phyloP scores from a whole-genome alignment of 2,888 invertebrate genomes.

The Lobophora halterata region DNA sequence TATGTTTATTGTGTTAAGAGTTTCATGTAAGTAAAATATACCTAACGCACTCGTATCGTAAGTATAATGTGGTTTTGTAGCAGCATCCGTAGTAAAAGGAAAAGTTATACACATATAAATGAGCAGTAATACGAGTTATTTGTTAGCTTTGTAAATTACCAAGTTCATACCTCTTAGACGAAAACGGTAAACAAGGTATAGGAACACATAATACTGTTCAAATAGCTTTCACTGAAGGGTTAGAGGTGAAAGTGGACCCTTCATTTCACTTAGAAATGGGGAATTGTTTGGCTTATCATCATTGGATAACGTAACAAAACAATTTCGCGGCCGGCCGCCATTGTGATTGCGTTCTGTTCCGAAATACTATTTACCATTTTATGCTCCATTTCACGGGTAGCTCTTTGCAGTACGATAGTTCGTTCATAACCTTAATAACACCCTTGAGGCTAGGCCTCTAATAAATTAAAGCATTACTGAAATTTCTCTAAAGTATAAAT shows the following conservation, averaged over 20 bases:
- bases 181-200: slow-evolving; percentile 21
- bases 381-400: too few relatives aligned
- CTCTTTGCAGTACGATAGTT: too few relatives aligned
- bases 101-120: slow-evolving; percentile 30
- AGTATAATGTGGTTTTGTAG: too few relatives aligned
- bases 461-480: too few relatives aligned
- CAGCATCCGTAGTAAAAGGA: slow-evolving; percentile 26
- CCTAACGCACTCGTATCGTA: too few relatives aligned
- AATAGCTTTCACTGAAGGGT: slow-evolving; percentile 44
- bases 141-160: slow-evolving; percentile 47
- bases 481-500: too few relatives aligned
- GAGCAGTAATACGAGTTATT: slow-evolving; percentile 35
- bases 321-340: slow-evolving; percentile 26
- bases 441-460: too few relatives aligned
- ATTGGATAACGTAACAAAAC: slow-evolving; percentile 34
- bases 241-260: slow-evolving; percentile 38
- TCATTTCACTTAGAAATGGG: slow-evolving; percentile 27
- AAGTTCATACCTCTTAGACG: slow-evolving; percentile 24
- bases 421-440: too few relatives aligned
- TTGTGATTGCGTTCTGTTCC: slow-evolving; percentile 11
- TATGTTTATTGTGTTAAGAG: too few relatives aligned
- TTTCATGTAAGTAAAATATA: slow-evolving; percentile 16
- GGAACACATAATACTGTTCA: slow-evolving; percentile 24
- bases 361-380: too few relatives aligned
- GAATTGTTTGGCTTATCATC: slow-evolving; percentile 25